Evolutionary conservation across 2,113 vertebrate genomes (phyloP), one percentile per base, ranked within the genome.

Genomic region (Zapus hudsonius): DNA sequence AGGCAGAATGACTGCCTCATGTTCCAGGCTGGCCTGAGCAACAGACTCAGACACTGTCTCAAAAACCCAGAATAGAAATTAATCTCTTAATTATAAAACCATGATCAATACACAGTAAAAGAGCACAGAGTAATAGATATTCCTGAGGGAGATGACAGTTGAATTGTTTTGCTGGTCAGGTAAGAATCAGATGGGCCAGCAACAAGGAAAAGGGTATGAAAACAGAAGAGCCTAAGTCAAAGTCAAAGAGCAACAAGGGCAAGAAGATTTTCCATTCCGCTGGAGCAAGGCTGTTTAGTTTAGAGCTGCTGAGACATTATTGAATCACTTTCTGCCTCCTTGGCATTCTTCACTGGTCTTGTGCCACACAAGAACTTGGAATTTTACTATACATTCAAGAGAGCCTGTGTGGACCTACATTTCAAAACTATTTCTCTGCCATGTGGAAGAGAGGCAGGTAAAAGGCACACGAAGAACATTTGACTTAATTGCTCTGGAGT

Each of bases 81-180:
- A 76, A 87, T 82, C 4, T 84, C 15, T 23, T 75, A 91, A 93
- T 92, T 94, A 87, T 61, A 92, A 74, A 91, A 79, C 36, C 67
- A 47, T 42, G 29, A 86, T 36, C 90, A 85, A 88, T 27, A 81
- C 11, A 80, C 67, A 52, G 84, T 33, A 69, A 75, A 92, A 7
- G 82, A 91, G 40, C 16, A 84, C 80, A 57, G 29, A 74, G 29
- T 59, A 87, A 4, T 92, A 44, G n/a, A n/a, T n/a, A n/a, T 63
- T 90, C 23, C 33, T 52, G 29, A 15, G 89, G 29, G 27, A 78
- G 23, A 29, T 90, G 29, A 90, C 27, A 78, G 3, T 40, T 73
- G 57, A 95, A 44, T 59, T 61, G 38, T 76, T 89, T 91, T 84
- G 69, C 36, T 55, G 33, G 70, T 82, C 47, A 94, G 91, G n/a